A percentile compares a stretch with the other conserved stretches of the same genome.
Evolutionary conservation across 23 tunicate genomes (phyloP).

Genomic region (Halocynthia aurantium): DNA sequence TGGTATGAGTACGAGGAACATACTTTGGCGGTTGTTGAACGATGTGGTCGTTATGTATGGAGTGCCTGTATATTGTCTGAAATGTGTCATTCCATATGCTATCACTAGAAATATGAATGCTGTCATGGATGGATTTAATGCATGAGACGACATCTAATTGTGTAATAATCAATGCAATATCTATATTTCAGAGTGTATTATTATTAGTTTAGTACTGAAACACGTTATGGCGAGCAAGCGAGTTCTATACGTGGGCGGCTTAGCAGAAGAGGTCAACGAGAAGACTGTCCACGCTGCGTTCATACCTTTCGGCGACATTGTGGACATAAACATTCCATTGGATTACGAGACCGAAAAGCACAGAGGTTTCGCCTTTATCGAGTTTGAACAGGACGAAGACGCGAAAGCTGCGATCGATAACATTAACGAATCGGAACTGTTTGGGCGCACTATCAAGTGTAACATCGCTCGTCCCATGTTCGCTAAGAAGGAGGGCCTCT

Average conservation of each 20-base stretch:
- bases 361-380: conserved; percentile 93
- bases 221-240: conserved; percentile 11
- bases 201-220: too few species aligned
- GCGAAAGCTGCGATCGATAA: conserved; percentile 98
- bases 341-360: conserved; percentile 98
- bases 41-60: too few species aligned
- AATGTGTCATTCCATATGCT: too few species aligned
- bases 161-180: too few species aligned
- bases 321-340: conserved; percentile 91
- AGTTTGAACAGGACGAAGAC: conserved; percentile 89
- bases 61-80: too few species aligned
- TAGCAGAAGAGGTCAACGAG: conserved; percentile 93
- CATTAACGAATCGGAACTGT: conserved; percentile 95
- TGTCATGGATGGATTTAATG: too few species aligned
- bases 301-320: conserved; percentile 98
- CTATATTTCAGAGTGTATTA: too few species aligned
- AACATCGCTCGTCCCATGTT: conserved; percentile 96
- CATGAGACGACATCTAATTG: too few species aligned
- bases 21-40: too few species aligned
- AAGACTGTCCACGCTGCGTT: conserved; percentile 83
- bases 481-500: conserved; percentile 73
- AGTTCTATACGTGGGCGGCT: conserved; percentile 47
- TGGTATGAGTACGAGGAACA: too few species aligned
- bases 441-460: conserved; percentile 84
- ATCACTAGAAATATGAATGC: too few species aligned